Base-by-base conservation (phyloP, 2,113 vertebrate species). In the Aphyosemion australe region DNA sequence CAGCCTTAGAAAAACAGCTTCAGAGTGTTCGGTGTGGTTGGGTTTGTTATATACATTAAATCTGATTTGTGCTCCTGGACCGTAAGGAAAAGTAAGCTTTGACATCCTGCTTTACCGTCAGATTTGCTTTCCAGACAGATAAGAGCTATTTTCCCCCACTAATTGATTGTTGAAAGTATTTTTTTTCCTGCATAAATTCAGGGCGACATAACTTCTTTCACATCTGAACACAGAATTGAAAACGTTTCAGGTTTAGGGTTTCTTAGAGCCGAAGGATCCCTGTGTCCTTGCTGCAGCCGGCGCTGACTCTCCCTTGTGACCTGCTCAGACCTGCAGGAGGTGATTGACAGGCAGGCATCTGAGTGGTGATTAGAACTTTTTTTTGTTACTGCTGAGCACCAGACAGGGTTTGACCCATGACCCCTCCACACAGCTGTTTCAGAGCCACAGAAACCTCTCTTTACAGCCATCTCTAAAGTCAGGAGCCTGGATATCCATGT, bases 341-440 rank as follows among this genome's bases (percentile, higher is more conserved):
- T 85, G 87, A 90, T 83, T 91, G 90, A 93, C 91, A 91, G 74
- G 71, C 82, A 77, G 74, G 67, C 75, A 85, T 88, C 86, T 84
- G 76, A 87, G 88, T 88, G 79, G 83, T 93, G 84, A 93, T 94
- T 94, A 92, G 69, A 79, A 88, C 82, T 84, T 88, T 89, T n/a
- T 26, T 86, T 87, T 76, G 84, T 89, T 86, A 79, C 82, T 86
- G 74, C 69, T 14, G 54, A 79, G 84, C 84, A 79, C 84, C 86
- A 93, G 92, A 92, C 92, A 86, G 84, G 80, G 73, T 67, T 81
- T 91, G 91, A 87, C 90, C 90, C 82, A 51, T 92, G 88, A 91
- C 91, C 86, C 57, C 74, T 69, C 61, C 65, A 59, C 89, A 91
- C 93, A 93, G 90, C 92, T 93, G 93, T 92, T 93, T 90, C 80